Base-by-base conservation (phyloP, 2,797 vertebrate genomes). In the Hydrophis major region DNA sequence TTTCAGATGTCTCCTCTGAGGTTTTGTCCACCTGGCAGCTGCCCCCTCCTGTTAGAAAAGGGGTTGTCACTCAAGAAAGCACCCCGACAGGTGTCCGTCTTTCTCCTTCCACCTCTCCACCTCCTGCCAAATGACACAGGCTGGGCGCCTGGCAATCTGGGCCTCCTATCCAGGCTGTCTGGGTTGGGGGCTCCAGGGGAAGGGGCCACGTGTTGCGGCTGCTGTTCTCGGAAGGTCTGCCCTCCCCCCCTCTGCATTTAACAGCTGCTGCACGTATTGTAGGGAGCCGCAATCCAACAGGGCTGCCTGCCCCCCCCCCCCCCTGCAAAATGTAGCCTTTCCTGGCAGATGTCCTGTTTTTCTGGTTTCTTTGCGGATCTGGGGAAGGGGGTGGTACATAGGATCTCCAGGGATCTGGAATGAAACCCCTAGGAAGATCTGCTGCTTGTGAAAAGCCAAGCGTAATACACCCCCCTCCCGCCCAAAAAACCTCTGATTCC, bases 401-500 rank as follows among this genome's bases (percentile, higher is more conserved):
- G 37, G 74, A 83, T 83, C 74, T 83, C 20, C 74, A 25, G 37
- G 37, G 37, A 47, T 22, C 74, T 25, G 74, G 20, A 47, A 83
- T 22, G 74, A 25, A 42, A 20, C 20, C 69, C 20, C 69, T 37
- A 22, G 16, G 69, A 78, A 78, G 69, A 37, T 74, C n/a, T 25
- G 8, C 74, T 83, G 74, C 20, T 42, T 0, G 6, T 37, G 37
- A 47, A 25, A 47, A 25, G 69, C 32, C 32, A 3, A 37, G 69
- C 0, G 0, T 37, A 3, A 10, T 56, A 56, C 13, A 56, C 3
- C 1, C 3, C 6, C 6, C 3, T 2, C 1, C 32, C 32, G 1
- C 16, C 32, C 32, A 20, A 60, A 0, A 0, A 56, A 56, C 55
- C n/a, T 16, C n/a, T 32, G 28, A 3, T 20, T 3, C 16, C 7